Evolutionary conservation across 2,888 invertebrate genomes (phyloP), one percentile per base, ranked within the genome.

Genomic region (Glaucopsyche alexis): DNA sequence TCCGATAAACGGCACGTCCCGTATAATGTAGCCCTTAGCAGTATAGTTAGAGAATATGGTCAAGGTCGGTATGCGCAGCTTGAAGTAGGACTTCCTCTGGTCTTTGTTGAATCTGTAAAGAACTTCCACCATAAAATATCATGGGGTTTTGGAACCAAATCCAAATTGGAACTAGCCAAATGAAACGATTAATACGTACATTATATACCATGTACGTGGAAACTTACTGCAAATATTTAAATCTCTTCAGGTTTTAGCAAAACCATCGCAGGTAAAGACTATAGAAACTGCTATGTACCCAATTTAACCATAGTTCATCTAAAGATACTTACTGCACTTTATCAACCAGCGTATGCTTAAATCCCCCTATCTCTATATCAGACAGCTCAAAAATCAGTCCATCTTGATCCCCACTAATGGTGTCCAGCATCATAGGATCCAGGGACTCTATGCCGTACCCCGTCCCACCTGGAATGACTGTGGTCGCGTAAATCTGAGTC

Each of bases 91-190:
- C 8, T 29, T 69, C 11, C 14, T 69, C 16, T 45, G 45, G 7
- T 45, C n/a, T 47, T 67, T 67, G 45, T 47, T 67, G 13, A 67
- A 67, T 45, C 67, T 67, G 45, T 16, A 67, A 66, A 8, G 42
- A 42, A 42, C 42, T 1, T 42, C 6, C 42, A 42, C 29, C 29
- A 29, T 2, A 29, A 29, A 29, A 29, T 4, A 29, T 29, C 29
- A 29, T 29, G 29, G 29, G 4, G 4, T 29, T 29, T 29, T n/a
- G n/a, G n/a, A n/a, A n/a, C n/a, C n/a, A n/a, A n/a, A 29, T 29
- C 3, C 29, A 2, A 29, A 4, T 29, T 29, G 29, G 29, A 29
- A 29, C 29, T 29, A 29, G 29, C 29, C 29, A 29, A 29, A 29
- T 29, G 29, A 29, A 29, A 29, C 4, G 29, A 29, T 29, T 29